phyloP scores from a whole-genome alignment of 2,888 invertebrate species.

The Halocaridina rubra region DNA sequence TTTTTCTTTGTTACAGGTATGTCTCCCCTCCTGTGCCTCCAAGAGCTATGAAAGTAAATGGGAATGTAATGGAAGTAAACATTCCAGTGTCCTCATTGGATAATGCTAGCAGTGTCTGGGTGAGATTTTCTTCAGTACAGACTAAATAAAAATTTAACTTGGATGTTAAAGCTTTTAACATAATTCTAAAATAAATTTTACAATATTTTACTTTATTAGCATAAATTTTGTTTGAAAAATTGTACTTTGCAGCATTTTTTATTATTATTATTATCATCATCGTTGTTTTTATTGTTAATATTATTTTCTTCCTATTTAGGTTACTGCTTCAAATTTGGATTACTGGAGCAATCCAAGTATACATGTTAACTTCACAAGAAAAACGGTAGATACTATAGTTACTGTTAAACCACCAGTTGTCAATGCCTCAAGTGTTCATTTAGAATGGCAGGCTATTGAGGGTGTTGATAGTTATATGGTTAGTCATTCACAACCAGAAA shows the following conservation, averaged over 20 bases:
- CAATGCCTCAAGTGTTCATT: constrained; percentile 69
- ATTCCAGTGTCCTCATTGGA: neutral
- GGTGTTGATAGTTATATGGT: constrained; percentile 76
- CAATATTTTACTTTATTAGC: no score
- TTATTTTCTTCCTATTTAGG: constrained; percentile 64
- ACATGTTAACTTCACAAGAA: neutral
- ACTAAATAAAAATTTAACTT: no score
- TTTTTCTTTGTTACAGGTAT: neutral
- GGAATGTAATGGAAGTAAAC: neutral
- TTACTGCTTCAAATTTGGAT: constrained; percentile 76
- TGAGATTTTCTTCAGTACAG: no score
- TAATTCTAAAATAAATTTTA: no score
- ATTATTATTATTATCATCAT: no score
- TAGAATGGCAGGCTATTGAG: constrained; percentile 75
- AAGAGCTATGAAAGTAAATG: neutral
- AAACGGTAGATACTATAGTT: neutral
- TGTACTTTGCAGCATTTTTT: no score
- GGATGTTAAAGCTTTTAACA: no score
- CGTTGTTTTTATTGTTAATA: no score
- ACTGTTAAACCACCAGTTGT: neutral
- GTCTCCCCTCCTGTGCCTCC: neutral
- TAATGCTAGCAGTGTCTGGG: neutral
- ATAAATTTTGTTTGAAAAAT: no score
- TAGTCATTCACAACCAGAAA: constrained; percentile 67
- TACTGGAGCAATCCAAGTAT: constrained; percentile 71